Evolutionary conservation across 2,113 vertebrate genomes (phyloP).

Genomic region (Formicarius rufipectus): DNA sequence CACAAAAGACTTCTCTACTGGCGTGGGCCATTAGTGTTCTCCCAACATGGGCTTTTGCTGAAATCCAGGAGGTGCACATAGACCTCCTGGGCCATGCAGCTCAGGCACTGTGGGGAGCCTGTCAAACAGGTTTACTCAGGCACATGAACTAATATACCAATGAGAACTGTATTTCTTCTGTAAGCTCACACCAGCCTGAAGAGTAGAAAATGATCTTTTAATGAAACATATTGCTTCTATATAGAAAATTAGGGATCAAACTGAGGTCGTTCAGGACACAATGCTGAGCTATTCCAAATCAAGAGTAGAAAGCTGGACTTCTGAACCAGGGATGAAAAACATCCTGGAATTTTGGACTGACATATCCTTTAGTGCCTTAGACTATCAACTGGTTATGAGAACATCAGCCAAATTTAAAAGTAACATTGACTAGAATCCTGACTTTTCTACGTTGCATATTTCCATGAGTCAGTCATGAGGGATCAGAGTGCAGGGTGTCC

Average conservation of each 20-base stretch:
- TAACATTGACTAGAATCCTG: neutral
- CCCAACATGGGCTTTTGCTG: neutral
- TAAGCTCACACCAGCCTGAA: neutral
- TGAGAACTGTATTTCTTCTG: neutral
- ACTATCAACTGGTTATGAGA: neutral
- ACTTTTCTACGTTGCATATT: neutral
- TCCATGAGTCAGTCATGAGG: neutral
- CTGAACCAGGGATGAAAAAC: neutral
- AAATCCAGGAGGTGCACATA: neutral
- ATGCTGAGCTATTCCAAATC: neutral
- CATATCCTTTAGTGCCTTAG: neutral
- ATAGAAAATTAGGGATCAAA: neutral
- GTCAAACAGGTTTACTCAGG: neutral
- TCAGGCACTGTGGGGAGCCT: neutral
- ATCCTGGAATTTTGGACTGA: neutral
- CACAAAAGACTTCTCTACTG: neutral
- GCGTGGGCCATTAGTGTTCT: neutral
- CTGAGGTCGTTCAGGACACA: neutral
- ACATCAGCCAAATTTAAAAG: neutral
- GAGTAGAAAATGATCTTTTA: neutral
- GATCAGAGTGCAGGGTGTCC: no score
- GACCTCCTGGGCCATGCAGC: neutral
- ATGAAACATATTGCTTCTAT: no score
- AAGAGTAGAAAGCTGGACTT: neutral
- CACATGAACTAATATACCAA: accelerated